Evolutionary conservation across 2,888 invertebrate species (phyloP).

Genomic region (Atethmia centrago): DNA sequence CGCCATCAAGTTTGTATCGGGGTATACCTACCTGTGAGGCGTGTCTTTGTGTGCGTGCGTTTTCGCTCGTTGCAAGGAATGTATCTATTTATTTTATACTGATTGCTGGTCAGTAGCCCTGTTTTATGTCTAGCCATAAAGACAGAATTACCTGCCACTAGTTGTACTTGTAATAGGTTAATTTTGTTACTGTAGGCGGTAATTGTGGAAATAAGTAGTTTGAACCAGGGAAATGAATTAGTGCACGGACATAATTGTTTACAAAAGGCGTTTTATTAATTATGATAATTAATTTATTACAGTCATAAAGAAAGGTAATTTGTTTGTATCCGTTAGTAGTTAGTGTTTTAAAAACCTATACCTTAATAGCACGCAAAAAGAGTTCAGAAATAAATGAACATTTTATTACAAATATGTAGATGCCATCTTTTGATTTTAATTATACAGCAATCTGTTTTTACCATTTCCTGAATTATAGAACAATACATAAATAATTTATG

Average conservation of each 20-base stretch:
- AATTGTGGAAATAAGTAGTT: constrained; percentile 19
- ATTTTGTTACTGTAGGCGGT: neutral
- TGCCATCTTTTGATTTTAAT: neutral
- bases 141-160: constrained; percentile 23
- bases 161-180: constrained; percentile 13
- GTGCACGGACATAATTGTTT: neutral
- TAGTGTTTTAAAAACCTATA: too few relatives aligned
- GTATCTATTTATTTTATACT: neutral
- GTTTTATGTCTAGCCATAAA: constrained; percentile 43
- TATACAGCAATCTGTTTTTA: too few relatives aligned
- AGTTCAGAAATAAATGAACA: neutral
- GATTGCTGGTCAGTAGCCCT: constrained; percentile 11
- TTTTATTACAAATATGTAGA: neutral
- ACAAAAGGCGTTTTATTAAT: neutral
- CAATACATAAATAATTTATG: neutral
- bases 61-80: neutral
- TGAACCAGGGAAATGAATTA: constrained; percentile 10
- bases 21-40: neutral
- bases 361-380: neutral
- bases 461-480: neutral
- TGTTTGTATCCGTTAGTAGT: neutral
- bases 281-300: neutral
- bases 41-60: neutral
- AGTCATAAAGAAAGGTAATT: neutral
- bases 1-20: neutral